These are phyloP conservation scores for Artemisiospiza belli DNA, from an alignment of 2,113 vertebrate species.

Conservation along the genomic window DNA sequence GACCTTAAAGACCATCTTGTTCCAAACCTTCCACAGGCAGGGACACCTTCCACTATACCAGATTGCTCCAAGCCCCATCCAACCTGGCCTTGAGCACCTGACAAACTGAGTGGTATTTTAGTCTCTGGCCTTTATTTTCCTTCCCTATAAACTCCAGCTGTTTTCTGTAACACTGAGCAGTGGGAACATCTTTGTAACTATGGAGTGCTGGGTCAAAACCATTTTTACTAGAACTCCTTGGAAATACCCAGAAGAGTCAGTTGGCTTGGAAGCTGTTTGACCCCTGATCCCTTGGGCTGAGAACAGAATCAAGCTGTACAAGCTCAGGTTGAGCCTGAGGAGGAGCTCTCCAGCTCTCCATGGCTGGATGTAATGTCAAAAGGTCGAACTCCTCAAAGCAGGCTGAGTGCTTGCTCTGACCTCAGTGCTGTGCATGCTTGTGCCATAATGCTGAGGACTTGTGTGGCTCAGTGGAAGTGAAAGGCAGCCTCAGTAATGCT, in stretches of 20 bases:
- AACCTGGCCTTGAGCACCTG: not conserved
- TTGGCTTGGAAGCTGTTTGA: not conserved
- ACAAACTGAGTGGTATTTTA: not conserved
- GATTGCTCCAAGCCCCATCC: not conserved
- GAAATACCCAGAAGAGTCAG: not conserved
- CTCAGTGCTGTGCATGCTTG: fast-evolving
- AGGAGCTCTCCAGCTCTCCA: not conserved
- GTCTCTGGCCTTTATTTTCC: not conserved
- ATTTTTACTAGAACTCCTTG: not conserved
- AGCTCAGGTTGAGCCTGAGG: not conserved
- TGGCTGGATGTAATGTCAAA: not conserved
- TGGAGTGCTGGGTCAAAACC: not conserved
- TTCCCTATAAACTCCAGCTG: not conserved
- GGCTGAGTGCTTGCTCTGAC: not conserved
- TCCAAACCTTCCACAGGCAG: not conserved
- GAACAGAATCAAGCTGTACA: fast-evolving
- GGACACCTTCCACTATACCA: not conserved
- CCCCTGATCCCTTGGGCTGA: not conserved
- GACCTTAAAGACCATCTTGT: not conserved
- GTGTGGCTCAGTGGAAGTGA: not conserved
- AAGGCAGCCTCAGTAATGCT: not conserved
- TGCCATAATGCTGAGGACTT: not conserved
- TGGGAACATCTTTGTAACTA: not conserved
- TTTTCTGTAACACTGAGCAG: not conserved
- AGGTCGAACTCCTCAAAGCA: not conserved